Percentiles rank a stretch among this genome's conserved stretches.
Conservation (phyloP, 1,140 invertebrate genomes). For the Marisa cornuarietis region DNA sequence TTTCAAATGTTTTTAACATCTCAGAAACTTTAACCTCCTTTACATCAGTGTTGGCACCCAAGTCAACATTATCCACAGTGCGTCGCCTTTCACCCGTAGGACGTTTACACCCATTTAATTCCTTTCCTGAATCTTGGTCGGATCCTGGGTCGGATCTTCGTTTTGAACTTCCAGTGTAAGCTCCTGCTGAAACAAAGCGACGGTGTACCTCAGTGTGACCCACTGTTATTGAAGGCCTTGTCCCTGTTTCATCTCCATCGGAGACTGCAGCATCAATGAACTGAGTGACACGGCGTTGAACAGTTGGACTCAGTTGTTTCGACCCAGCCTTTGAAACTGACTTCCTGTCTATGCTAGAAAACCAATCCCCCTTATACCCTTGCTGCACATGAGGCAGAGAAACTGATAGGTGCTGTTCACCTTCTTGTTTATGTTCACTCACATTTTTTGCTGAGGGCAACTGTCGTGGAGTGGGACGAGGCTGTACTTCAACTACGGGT, state of each 20-base stretch:
- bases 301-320: conserved; percentile 8
- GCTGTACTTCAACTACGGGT: not conserved
- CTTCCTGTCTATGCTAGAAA: conserved; percentile 9
- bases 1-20: conserved; percentile 9
- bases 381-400: not conserved
- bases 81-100: conserved; percentile 8
- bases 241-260: not conserved
- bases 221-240: not conserved
- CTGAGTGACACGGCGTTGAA: not conserved
- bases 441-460: not conserved
- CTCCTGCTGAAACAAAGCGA: conserved; percentile 7
- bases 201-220: not conserved
- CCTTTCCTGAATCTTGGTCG: not conserved
- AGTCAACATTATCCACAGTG: conserved; percentile 14
- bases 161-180: not conserved
- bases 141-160: conserved; percentile 11
- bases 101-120: not conserved
- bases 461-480: conserved; percentile 8
- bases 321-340: not conserved
- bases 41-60: not conserved
- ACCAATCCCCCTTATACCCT: not conserved
- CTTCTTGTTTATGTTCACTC: not conserved
- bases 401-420: not conserved
- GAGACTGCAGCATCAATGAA: conserved; percentile 1
- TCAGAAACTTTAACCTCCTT: conserved; percentile 8